phyloP scores from a whole-genome alignment of 2,888 invertebrate species.

The Lasioglossum pauxillum region DNA sequence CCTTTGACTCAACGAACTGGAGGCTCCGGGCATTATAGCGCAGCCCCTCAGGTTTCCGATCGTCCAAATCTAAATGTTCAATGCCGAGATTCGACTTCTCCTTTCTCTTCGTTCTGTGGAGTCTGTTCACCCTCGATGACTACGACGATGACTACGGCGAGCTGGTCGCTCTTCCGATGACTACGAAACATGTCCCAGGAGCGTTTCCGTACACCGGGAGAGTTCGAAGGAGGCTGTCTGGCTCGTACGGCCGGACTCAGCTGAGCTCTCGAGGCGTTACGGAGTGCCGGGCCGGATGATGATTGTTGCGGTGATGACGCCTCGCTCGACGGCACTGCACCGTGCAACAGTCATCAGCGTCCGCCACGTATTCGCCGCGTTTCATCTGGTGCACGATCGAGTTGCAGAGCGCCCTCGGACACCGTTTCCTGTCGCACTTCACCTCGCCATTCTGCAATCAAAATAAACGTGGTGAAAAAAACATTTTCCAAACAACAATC shows the following conservation, averaged over 20 bases:
- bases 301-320: slow-evolving; percentile 86
- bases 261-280: slow-evolving; percentile 78
- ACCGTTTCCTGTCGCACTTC: slow-evolving; percentile 92
- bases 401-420: slow-evolving; percentile 90
- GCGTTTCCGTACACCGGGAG: slow-evolving; percentile 49
- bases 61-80: not conserved
- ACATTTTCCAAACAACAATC: no score
- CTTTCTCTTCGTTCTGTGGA: not conserved
- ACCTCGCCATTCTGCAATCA: slow-evolving; percentile 90
- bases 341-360: slow-evolving; percentile 87
- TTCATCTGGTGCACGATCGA: slow-evolving; percentile 84
- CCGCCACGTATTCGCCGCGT: slow-evolving; percentile 80
- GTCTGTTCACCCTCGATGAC: slow-evolving; percentile 25
- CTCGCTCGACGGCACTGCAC: slow-evolving; percentile 85
- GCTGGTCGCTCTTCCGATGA: slow-evolving; percentile 21
- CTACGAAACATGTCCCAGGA: slow-evolving; percentile 49
- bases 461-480: no score
- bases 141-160: slow-evolving; percentile 24
- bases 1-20: not conserved
- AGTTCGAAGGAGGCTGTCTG: slow-evolving; percentile 45
- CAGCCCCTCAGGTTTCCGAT: not conserved
- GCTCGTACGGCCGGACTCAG: slow-evolving; percentile 68
- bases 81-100: not conserved
- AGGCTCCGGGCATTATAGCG: not conserved
- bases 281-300: slow-evolving; percentile 74